These are phyloP conservation scores for Zygothrica quintamaculata DNA, from an alignment of 2,888 invertebrate species.

Conservation along the genomic window DNA sequence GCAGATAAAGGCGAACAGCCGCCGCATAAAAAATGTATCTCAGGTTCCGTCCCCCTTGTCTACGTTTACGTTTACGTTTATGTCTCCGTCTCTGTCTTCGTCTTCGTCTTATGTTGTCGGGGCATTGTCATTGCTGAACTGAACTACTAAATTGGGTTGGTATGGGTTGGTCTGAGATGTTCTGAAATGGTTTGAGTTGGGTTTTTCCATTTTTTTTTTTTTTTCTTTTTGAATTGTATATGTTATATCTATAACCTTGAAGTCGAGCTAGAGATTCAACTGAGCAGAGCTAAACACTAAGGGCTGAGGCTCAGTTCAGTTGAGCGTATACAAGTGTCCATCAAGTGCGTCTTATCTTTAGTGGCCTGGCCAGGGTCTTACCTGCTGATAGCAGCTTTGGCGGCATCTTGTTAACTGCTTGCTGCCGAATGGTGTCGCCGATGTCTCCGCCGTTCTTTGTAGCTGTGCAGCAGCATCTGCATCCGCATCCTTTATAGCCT, in stretches of 20 bases:
- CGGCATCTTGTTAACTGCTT: conserved; percentile 84
- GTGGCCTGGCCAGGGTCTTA: conserved; percentile 60
- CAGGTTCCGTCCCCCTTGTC: conserved; percentile 1
- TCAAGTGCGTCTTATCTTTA: conserved; percentile 62
- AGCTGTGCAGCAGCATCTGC: conserved; percentile 26
- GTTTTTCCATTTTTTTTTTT: too few relatives aligned
- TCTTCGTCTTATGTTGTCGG: conserved; percentile 26
- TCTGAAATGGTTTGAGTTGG: conserved; percentile 4
- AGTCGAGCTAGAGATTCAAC: conserved; percentile 21
- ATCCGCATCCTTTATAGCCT: conserved; percentile 24
- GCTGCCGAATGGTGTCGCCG: conserved; percentile 63
- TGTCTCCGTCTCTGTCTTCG: conserved; percentile 13
- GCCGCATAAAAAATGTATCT: conserved; percentile 53
- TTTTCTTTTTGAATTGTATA: too few relatives aligned
- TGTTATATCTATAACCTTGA: conserved; percentile 25
- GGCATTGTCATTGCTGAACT: conserved; percentile 34
- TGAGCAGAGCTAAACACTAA: too few relatives aligned
- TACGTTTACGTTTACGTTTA: too few relatives aligned
- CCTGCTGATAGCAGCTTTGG: conserved; percentile 84
- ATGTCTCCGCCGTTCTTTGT: conserved; percentile 22
- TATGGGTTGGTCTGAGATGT: background rate
- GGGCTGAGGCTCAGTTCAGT: conserved; percentile 36
- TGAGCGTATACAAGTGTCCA: conserved; percentile 68
- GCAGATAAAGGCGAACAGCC: conserved; percentile 63
- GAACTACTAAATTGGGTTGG: background rate